A percentile compares a stretch with the other conserved stretches of the same genome.
These are phyloP conservation scores for Sternarchorhynchus goeldii DNA, from an alignment of 2,797 vertebrate genomes.

Conservation along the genomic window DNA sequence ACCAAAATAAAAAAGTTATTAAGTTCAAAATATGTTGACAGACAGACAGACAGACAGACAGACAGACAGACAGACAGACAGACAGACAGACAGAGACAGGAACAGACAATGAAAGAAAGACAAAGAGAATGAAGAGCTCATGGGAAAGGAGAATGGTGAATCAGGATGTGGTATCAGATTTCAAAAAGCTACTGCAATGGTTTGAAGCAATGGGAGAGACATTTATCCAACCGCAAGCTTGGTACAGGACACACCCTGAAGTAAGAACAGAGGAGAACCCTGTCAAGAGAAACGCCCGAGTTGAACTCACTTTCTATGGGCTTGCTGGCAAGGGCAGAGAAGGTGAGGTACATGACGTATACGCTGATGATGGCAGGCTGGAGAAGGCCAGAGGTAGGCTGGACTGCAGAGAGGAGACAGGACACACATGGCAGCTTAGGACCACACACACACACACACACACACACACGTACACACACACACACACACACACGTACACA, in stretches of 20 bases:
- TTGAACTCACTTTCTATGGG: slow-evolving; percentile 86
- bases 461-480: neutral
- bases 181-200: slow-evolving; percentile 2
- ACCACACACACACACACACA: neutral
- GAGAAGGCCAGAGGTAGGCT: slow-evolving; percentile 90
- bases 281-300: neutral
- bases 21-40: no score
- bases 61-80: neutral
- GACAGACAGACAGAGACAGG: slow-evolving; percentile 19
- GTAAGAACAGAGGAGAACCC: neutral
- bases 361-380: slow-evolving; percentile 95
- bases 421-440: slow-evolving; percentile 19
- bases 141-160: neutral
- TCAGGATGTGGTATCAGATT: neutral
- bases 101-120: neutral
- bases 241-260: slow-evolving; percentile 5
- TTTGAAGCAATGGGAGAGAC: neutral
- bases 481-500: neutral
- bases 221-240: slow-evolving; percentile 17
- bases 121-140: no score
- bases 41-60: slow-evolving; percentile 21
- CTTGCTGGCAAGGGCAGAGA: slow-evolving; percentile 94
- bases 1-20: no score
- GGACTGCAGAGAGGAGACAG: slow-evolving; percentile 74
- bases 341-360: slow-evolving; percentile 97